These are phyloP conservation scores for Rhinoraja longicauda DNA, from an alignment of 2,797 vertebrate genomes.

Conservation along the genomic window DNA sequence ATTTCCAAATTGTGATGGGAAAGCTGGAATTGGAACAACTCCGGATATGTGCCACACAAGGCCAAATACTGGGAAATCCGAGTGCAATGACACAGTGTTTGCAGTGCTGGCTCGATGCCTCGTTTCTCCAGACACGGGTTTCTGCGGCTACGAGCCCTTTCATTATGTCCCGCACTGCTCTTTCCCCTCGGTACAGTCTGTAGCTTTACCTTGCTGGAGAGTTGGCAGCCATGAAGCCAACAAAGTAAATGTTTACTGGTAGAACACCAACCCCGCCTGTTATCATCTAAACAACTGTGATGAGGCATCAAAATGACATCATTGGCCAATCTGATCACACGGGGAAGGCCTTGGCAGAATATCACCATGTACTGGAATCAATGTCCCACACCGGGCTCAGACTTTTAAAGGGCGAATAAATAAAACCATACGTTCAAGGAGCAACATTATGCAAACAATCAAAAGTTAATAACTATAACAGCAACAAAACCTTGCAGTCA, in stretches of 20 bases:
- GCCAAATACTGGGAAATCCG: neutral
- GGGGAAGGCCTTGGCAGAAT: neutral
- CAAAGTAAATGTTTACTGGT: slow-evolving; percentile 2
- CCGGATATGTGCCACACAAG: neutral
- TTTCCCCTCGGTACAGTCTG: neutral
- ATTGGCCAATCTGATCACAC: neutral
- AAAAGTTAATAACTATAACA: neutral
- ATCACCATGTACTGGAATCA: neutral
- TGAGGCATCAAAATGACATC: neutral
- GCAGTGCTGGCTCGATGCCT: neutral
- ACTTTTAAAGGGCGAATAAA: neutral
- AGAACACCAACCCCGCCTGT: neutral
- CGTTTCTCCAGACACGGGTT: neutral
- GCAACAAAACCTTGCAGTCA: neutral
- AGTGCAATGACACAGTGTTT: neutral
- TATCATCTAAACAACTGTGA: neutral
- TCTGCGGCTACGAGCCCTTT: neutral
- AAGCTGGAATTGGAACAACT: neutral
- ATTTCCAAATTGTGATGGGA: neutral
- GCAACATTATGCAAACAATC: neutral
- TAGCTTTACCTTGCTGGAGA: neutral
- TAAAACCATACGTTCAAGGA: neutral
- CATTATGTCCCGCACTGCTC: neutral
- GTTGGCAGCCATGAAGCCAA: neutral
- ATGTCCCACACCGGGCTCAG: neutral